Base-by-base conservation (phyloP, 2,797 vertebrate genomes). In the Coregonus ussuriensis region DNA sequence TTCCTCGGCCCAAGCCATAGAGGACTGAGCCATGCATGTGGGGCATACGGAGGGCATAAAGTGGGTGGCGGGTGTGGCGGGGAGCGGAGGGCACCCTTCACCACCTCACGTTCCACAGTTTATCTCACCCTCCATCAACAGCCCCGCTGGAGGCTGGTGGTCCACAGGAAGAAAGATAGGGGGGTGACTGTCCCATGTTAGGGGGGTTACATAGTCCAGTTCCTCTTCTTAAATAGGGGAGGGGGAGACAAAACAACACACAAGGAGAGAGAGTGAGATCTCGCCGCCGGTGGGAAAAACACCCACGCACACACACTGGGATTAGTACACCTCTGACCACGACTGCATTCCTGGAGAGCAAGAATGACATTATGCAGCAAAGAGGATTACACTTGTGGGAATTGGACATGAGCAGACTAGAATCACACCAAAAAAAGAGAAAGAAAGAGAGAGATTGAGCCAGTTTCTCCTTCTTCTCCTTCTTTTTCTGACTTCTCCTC, bases 101-200 rank as follows among this genome's bases (percentile, higher is more conserved):
- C 25, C 25, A 25, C 25, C 25, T 13, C 9, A 47, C 41, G 29
- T 37, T 70, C 14, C 80, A 84, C 84, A 16, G 78, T 87, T 75
- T 85, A 52, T 91, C 96, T 98, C 25, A 97, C 94, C 96, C 95
- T 95, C 93, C 77, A 85, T 88, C 82, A 91, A 92, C 72, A 85
- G 84, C 87, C 88, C 92, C 71, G 93, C 92, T 72, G 93, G 89
- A 75, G 94, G 91, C 79, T 83, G 93, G 87, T 86, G 94, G 84
- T 95, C 95, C 95, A 78, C 79, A 31, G 94, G 91, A 79, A 66
- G 90, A 91, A 93, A 96, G 35, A 95, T 71, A 89, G 25, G 25
- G 75, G 93, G 92, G 86, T 93, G 94, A 90, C 92, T 92, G 91
- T 90, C 25, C 94, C 94, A 96, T 89, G 92, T 88, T 88, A 91